A percentile compares a stretch with the other conserved stretches of the same genome.
These are phyloP conservation scores for Rutilus rutilus DNA, from an alignment of 2,113 vertebrate genomes.

Conservation along the genomic window DNA sequence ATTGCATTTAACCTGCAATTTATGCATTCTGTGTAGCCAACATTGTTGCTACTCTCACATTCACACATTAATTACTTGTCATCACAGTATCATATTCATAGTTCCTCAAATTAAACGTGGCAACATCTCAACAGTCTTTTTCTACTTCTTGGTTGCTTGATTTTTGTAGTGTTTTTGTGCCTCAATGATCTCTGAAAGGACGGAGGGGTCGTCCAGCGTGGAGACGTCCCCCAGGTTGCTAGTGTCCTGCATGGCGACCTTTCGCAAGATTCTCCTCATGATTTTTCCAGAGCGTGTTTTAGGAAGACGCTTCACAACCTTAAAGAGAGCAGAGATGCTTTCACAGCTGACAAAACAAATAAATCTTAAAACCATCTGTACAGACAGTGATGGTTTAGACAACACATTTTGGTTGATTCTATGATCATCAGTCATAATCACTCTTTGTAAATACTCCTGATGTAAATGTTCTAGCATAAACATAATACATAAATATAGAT, in stretches of 20 bases:
- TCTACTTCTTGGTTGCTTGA: background rate
- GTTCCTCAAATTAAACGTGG: background rate
- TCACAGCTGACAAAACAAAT: slow-evolving; percentile 20
- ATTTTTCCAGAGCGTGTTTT: slow-evolving; percentile 95
- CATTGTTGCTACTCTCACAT: background rate
- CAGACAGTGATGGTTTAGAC: no score
- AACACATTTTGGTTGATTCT: background rate
- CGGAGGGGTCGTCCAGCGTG: slow-evolving; percentile 86
- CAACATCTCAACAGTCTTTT: background rate
- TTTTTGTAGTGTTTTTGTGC: slow-evolving; percentile 75
- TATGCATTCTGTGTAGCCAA: background rate
- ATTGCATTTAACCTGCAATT: background rate
- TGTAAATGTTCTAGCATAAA: background rate
- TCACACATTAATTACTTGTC: background rate
- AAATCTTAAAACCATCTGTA: background rate
- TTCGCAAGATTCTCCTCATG: slow-evolving; percentile 88
- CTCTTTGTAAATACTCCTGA: background rate
- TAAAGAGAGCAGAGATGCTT: slow-evolving; percentile 31
- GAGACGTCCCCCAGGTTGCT: slow-evolving; percentile 83
- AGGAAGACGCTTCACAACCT: slow-evolving; percentile 90
- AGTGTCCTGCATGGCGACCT: slow-evolving; percentile 73
- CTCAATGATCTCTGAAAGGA: slow-evolving; percentile 82
- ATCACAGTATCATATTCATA: slow-evolving; percentile 24
- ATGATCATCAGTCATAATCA: slow-evolving; percentile 1
- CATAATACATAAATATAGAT: background rate